Evolutionary conservation across 2,113 vertebrate genomes (phyloP).

Genomic region (Anhinga rufa): DNA sequence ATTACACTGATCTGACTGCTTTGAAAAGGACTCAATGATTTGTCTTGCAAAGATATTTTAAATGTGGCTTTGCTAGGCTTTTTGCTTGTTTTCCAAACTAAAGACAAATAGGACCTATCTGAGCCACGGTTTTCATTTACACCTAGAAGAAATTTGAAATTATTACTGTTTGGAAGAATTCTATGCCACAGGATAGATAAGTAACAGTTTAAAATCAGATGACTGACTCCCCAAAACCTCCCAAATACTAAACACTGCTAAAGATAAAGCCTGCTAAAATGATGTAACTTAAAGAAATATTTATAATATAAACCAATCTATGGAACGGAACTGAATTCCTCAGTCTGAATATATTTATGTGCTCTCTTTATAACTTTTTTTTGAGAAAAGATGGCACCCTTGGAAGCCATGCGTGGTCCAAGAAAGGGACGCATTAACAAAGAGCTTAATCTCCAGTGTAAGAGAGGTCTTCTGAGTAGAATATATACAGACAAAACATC

Average conservation of each 20-base stretch:
- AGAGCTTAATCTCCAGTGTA: neutral
- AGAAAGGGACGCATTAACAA: neutral
- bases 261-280: neutral
- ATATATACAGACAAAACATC: neutral
- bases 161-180: neutral
- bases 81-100: neutral
- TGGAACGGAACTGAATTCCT: neutral
- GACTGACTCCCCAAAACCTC: neutral
- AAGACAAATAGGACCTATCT: neutral
- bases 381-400: neutral
- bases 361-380: neutral
- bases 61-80: neutral
- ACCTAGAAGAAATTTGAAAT: neutral
- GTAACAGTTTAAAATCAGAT: neutral
- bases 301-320: neutral
- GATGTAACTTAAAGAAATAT: neutral
- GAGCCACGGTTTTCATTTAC: neutral
- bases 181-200: neutral
- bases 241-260: neutral
- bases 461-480: neutral
- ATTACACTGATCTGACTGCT: neutral
- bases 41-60: neutral
- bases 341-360: neutral
- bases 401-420: neutral
- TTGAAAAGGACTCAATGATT: neutral